Evolutionary conservation across 2,888 invertebrate genomes (phyloP), one percentile per base, ranked within the genome.

Genomic region (Megastigmus dorsalis): DNA sequence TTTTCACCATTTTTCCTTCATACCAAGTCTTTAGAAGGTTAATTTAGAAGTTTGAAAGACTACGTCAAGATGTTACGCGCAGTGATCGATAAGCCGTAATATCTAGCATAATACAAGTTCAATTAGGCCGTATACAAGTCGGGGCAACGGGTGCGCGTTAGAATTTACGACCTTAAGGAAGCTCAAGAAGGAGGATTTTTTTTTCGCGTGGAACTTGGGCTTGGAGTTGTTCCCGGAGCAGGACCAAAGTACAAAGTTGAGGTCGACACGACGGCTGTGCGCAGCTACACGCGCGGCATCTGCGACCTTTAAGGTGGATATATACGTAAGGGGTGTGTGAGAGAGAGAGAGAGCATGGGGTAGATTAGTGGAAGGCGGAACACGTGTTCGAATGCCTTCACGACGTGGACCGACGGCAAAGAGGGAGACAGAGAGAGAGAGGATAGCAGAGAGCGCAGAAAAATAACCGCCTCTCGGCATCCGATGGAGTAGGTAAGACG

Each of bases 401-500:
- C 78, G 79, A n/a, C n/a, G n/a, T n/a, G n/a, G n/a, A n/a, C n/a
- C n/a, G n/a, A n/a, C n/a, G n/a, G n/a, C n/a, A n/a, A n/a, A n/a
- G n/a, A 78, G 77, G 74, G 80, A 78, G 77, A 79, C 74, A 65
- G 77, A 73, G n/a, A n/a, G 20, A 65, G 77, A 73, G n/a, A n/a
- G 20, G 76, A 78, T 77, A 76, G 75, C 81, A n/a, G n/a, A n/a
- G n/a, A n/a, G 84, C 74, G 20, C 50, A 81, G 83, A 85, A 87
- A 88, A 87, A 87, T 86, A 85, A 85, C 80, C n/a, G 77, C 76
- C 10, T 30, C 36, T 15, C 57, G 36, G n/a, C n/a, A n/a, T n/a
- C 50, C 82, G 82, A 85, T 84, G 83, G 84, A 86, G 85, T 86
- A 85, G 82, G 85, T 86, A 88, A 88, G 88, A 88, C 84, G 85